These are phyloP conservation scores for Gyps fulvus DNA, from an alignment of 2,113 vertebrate species.

Conservation along the genomic window DNA sequence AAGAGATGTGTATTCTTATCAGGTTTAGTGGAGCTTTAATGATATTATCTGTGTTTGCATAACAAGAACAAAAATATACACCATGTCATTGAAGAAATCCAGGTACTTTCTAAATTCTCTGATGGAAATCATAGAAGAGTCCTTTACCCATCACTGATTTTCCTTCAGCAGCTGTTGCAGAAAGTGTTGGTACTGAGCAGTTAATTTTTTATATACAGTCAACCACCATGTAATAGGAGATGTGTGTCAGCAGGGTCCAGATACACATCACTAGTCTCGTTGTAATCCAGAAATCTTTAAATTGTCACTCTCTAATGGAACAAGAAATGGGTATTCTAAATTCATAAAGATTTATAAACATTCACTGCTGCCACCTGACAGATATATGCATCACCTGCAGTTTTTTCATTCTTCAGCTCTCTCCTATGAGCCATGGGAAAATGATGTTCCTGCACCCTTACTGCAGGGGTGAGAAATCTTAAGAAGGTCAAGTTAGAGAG, in stretches of 20 bases:
- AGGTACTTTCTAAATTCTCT: background rate
- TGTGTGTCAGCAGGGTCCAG: slow-evolving; percentile 13
- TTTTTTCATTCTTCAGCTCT: background rate
- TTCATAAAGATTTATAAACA: slow-evolving; percentile 54
- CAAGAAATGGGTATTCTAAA: slow-evolving; percentile 50
- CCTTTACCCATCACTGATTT: slow-evolving; percentile 32
- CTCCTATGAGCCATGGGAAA: slow-evolving; percentile 28
- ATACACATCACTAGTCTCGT: background rate
- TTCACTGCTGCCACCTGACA: slow-evolving; percentile 13
- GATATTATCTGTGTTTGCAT: background rate
- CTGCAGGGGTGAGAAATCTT: slow-evolving; percentile 8
- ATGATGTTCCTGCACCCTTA: background rate
- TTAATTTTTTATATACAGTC: slow-evolving; percentile 40
- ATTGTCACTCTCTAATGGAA: slow-evolving; percentile 58
- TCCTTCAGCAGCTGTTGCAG: slow-evolving; percentile 1
- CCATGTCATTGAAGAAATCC: background rate
- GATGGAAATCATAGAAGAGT: background rate
- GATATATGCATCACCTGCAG: slow-evolving; percentile 23
- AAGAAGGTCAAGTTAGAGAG: slow-evolving; percentile 11
- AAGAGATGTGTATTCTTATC: background rate
- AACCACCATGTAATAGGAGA: slow-evolving; percentile 24
- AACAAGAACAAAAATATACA: background rate
- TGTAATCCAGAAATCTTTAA: slow-evolving; percentile 53
- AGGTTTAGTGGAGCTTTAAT: background rate
- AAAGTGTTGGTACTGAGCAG: background rate